Base-by-base conservation (phyloP, 2,113 vertebrate genomes). In the Elephas maximus region DNA sequence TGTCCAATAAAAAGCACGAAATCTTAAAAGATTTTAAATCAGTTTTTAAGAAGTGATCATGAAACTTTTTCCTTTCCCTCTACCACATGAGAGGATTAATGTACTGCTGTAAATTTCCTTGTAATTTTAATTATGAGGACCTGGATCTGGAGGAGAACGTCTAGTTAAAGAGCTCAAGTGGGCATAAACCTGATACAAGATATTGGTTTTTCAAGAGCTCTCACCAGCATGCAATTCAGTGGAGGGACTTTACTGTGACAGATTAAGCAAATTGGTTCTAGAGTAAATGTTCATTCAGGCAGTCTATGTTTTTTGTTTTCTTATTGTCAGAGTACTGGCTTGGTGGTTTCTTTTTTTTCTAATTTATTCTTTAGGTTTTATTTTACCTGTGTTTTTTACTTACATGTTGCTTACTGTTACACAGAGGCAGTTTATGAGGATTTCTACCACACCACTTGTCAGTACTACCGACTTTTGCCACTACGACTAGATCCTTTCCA, bases 21-120 rank as follows among this genome's bases (percentile, higher is more conserved):
- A 73, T 88, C 80, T 95, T 96, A 53, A 93, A 92, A 93, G 85
- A 81, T 62, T 94, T 96, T 94, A 93, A 96, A 93, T 86, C 60
- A 76, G 83, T 53, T 89, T 93, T 97, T 78, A 94, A 88, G 94
- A 93, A 92, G 24, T 11, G 48, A 45, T 84, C 23, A 77, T 87
- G 87, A 93, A 93, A 91, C 23, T 85, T 33, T 86, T 77, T 20
- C 28, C 80, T 91, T 90, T 81, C 33, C 33, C 41, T 77, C 71
- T 41, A 95, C 90, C 73, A 82, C 92, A 86, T 86, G 94, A 93
- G 76, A 96, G 57, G 18, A 95, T 41, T 85, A 96, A 86, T 69
- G 81, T 18, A 57, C 45, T 90, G 73, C 51, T 95, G 2, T 96
- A 97, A 96, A 96, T 95, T 95, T 80, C 67, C 20, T 44, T 88